Percentiles rank a stretch among this genome's conserved stretches.
phyloP scores from a whole-genome alignment of 2,888 invertebrate genomes.

The Pomacea canaliculata region DNA sequence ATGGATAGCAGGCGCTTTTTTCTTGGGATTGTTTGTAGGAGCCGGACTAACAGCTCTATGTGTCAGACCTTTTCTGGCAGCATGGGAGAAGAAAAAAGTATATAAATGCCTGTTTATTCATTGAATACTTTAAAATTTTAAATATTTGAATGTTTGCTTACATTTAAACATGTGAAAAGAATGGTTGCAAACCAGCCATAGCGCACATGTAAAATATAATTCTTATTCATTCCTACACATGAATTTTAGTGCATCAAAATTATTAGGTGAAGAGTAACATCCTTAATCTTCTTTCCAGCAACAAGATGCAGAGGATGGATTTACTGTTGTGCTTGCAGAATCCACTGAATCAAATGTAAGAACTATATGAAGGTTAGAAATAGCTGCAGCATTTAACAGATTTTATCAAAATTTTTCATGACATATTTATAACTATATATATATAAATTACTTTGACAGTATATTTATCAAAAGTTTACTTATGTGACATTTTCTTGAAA shows the following conservation, averaged over 20 bases:
- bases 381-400: background rate
- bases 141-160: too few relatives aligned
- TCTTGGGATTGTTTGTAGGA: conserved; percentile 59
- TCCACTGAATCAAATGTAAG: background rate
- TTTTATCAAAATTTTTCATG: background rate
- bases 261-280: too few relatives aligned
- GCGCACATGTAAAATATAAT: too few relatives aligned
- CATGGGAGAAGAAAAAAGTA: conserved; percentile 60
- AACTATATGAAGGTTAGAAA: conserved; percentile 2
- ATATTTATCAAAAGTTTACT: too few relatives aligned
- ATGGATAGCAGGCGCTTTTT: conserved; percentile 61
- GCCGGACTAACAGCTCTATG: conserved; percentile 48
- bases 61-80: conserved; percentile 54
- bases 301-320: conserved; percentile 52
- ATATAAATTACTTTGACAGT: too few relatives aligned
- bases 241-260: too few relatives aligned
- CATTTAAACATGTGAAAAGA: too few relatives aligned
- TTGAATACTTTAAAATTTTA: too few relatives aligned
- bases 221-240: too few relatives aligned
- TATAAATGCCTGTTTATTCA: background rate
- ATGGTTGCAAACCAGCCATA: too few relatives aligned
- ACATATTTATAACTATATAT: background rate
- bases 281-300: conserved; percentile 32
- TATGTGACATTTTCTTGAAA: too few relatives aligned
- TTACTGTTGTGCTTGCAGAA: conserved; percentile 11